Conservation (phyloP, 2,888 invertebrate species). For the Lithophane leautieri region DNA sequence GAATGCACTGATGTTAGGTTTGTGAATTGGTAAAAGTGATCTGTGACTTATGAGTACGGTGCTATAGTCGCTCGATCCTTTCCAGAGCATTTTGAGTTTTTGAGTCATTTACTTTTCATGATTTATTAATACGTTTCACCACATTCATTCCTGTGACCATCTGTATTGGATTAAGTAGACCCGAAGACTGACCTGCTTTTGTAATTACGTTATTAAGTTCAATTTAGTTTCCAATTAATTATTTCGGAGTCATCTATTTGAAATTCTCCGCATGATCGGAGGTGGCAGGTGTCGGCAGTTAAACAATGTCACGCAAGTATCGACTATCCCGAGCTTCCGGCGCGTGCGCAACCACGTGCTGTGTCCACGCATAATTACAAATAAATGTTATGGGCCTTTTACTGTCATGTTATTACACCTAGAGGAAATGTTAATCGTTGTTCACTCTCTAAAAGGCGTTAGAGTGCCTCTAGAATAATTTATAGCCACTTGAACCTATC, state of each 20-base stretch:
- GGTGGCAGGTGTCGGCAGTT: constrained; percentile 75
- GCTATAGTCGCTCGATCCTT: background rate
- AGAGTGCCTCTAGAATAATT: constrained; percentile 51
- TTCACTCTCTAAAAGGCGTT: constrained; percentile 51
- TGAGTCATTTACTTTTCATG: background rate
- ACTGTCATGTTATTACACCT: constrained; percentile 72
- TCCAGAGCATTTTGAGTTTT: background rate
- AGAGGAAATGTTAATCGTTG: constrained; percentile 75
- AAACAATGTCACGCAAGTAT: constrained; percentile 78
- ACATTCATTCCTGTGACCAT: background rate
- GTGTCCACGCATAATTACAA: constrained; percentile 71
- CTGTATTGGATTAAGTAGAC: constrained; percentile 1
- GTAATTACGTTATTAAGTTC: constrained; percentile 26
- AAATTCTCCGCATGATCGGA: constrained; percentile 76
- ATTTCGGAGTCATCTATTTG: constrained; percentile 72
- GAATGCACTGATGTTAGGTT: constrained; percentile 56
- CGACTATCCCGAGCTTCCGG: constrained; percentile 76
- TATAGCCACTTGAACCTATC: constrained; percentile 49
- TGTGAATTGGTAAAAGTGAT: constrained; percentile 18
- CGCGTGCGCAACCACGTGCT: constrained; percentile 86
- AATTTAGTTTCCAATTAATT: constrained; percentile 42
- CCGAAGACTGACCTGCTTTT: background rate
- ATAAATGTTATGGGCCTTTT: constrained; percentile 73
- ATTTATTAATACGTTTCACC: background rate
- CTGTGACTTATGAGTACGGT: background rate